A percentile compares a stretch with the other conserved stretches of the same genome.
Evolutionary conservation across 2,113 vertebrate genomes (phyloP).

Genomic region (Symphodus melops): DNA sequence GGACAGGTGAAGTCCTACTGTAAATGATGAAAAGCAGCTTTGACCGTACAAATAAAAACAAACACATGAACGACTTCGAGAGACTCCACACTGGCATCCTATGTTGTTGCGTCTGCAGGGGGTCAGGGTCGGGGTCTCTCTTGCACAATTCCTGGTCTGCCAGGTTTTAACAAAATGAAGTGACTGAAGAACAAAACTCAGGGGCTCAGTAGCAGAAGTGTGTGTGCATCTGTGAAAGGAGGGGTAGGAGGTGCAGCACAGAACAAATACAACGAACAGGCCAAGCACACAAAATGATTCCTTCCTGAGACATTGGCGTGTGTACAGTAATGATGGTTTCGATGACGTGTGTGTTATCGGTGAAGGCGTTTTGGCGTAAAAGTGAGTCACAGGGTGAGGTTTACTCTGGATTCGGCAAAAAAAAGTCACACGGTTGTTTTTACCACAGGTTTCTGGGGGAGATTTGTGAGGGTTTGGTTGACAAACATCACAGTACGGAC

Average conservation of each 20-base stretch:
- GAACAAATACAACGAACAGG: conserved; percentile 73
- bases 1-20: conserved; percentile 71
- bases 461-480: conserved; percentile 40
- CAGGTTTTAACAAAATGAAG: conserved; percentile 43
- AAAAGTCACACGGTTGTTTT: conserved; percentile 61
- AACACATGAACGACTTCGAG: conserved; percentile 57
- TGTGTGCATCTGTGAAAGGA: conserved; percentile 64
- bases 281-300: conserved; percentile 82
- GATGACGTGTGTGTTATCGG: conserved; percentile 57
- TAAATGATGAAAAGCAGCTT: conserved; percentile 77
- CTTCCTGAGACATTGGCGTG: conserved; percentile 82
- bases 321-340: conserved; percentile 77
- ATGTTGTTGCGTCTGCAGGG: conserved; percentile 37
- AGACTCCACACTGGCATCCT: conserved; percentile 70
- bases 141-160: conserved; percentile 57
- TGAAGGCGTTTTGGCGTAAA: conserved; percentile 79
- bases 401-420: conserved; percentile 59
- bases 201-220: conserved; percentile 79
- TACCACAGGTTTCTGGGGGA: conserved; percentile 59
- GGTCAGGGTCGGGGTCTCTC: conserved; percentile 60
- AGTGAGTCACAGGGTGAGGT: conserved; percentile 75
- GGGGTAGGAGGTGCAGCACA: conserved; percentile 67
- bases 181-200: conserved; percentile 55
- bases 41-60: conserved; percentile 70
- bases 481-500: conserved; percentile 65